A percentile compares a stretch with the other conserved stretches of the same genome.
Evolutionary conservation across 1,140 invertebrate genomes (phyloP).

Genomic region (Drosophila kepulauana): DNA sequence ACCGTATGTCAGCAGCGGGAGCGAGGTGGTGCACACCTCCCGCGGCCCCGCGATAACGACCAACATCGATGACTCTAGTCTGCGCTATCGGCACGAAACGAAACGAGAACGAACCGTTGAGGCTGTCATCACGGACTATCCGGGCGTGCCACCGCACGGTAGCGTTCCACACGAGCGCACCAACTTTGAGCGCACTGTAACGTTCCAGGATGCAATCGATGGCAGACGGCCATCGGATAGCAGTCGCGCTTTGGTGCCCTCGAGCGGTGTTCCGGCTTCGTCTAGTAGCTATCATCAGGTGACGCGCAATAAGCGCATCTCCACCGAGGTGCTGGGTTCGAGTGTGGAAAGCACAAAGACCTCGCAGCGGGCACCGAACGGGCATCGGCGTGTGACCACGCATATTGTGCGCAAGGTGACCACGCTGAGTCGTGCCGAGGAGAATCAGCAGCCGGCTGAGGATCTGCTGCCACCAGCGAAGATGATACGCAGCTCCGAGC

Average conservation of each 20-base stretch:
- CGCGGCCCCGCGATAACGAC: conserved; percentile 87
- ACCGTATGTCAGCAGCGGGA: conserved; percentile 61
- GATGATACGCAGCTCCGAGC: conserved; percentile 78
- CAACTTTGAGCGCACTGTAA: conserved; percentile 72
- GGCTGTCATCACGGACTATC: conserved; percentile 83
- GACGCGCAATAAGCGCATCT: conserved; percentile 92
- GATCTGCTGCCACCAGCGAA: conserved; percentile 86
- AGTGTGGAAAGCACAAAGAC: conserved; percentile 93
- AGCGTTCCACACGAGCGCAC: conserved; percentile 69
- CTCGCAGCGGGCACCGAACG: conserved; percentile 90
- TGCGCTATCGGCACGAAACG: conserved; percentile 78
- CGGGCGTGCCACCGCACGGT: conserved; percentile 58
- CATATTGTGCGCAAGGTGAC: conserved; percentile 95
- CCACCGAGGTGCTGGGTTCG: conserved; percentile 93
- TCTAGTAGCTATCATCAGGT: conserved; percentile 87
- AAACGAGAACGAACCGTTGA: conserved; percentile 81
- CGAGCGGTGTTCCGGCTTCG: neutral
- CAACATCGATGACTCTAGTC: conserved; percentile 83
- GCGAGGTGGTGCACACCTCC: conserved; percentile 74
- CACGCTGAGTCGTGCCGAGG: conserved; percentile 94
- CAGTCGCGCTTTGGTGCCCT: conserved; percentile 61
- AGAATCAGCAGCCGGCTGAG: conserved; percentile 90
- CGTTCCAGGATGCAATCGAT: conserved; percentile 60
- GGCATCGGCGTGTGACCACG: conserved; percentile 92
- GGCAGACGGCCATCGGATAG: conserved; percentile 48